Evolutionary conservation across 1,140 invertebrate species (phyloP), one percentile per base, ranked within the genome.

Genomic region (Eupeodes corollae): DNA sequence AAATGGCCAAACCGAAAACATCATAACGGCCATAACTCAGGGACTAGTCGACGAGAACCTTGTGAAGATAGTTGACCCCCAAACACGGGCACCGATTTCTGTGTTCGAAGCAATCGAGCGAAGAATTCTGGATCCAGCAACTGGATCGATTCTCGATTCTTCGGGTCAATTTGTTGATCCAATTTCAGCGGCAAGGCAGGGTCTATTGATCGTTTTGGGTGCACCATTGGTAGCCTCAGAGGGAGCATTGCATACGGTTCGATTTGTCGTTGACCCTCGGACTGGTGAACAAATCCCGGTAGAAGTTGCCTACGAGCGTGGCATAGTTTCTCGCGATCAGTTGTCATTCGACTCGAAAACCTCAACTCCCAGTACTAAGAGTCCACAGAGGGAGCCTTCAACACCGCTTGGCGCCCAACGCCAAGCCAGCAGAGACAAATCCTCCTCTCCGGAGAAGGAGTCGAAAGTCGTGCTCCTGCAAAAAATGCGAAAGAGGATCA

Each of bases 251-350:
- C 59, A 71, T 32, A 69, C 67, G 13, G 61, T 73, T 15, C 73
- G 74, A 18, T 80, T 84, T 72, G 77, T 90, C 13, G 72, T 79
- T 44, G 86, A 91, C 73, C 86, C 88, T 8, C 74, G 75, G 48
- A 87, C 84, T 11, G 84, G 84, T 11, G 76, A 83, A 60, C 78
- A 82, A 59, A 69, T 89, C 33, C 79, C 83, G 1, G 75, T 86
- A 55, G 79, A 89, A 68, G 82, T 88, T 34, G 88, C 88, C 21
- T 76, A 88, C 37, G 79, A 87, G 67, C 71, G 81, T 48, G 88
- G 86, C 3, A 69, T 91, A 21, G 79, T 84, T n/a, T 63, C 68
- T 2, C 60, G 64, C 3, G 70, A 69, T 49, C 53, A 59, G 33
- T 21, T 58, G 31, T 33, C 33, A 9, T 45, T 45, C 16, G 33